Evolutionary conservation across 2,113 vertebrate species (phyloP), one percentile per base, ranked within the genome.

Genomic region (Hippocampus mohnikei): DNA sequence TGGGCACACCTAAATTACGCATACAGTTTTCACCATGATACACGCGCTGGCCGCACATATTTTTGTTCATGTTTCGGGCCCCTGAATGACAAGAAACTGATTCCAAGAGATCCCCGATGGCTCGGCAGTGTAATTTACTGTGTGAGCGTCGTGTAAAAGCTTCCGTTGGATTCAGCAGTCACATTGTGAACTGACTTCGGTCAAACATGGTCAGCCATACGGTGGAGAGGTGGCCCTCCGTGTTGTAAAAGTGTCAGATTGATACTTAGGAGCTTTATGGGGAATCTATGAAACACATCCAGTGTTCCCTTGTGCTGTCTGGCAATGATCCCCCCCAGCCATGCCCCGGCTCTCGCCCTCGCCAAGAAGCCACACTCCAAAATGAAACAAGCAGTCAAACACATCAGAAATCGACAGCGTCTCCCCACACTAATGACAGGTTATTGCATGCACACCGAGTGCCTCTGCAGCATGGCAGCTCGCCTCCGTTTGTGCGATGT

Each of bases 381-480:
- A 9, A 37, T 70, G 69, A 74, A 60, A 66, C 55, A 5, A 58
- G 55, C 55, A 25, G 55, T 12, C 55, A 84, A 81, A 69, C 66
- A 55, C 25, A 83, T 80, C 46, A 59, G 70, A n/a, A 62, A 74
- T 83, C 71, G 27, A 46, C 65, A 42, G 41, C 37, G 12, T 64
- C 75, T 77, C 33, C 70, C 15, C 48, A 42, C 60, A 71, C 11
- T 42, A 68, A 69, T 65, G 61, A 60, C 66, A 42, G 5, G 29
- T 27, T 59, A 70, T 55, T 79, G 62, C 75, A 72, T 85, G 46
- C 73, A 84, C 72, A 72, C 13, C 60, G 16, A 69, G 58, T 70
- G 55, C 69, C 16, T 63, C 67, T 50, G 27, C 67, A n/a, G 42
- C 61, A 5, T 6, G 42, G 56, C 84, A 67, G 50, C 74, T 59